Percentiles rank a stretch among this genome's conserved stretches.
phyloP scores from a whole-genome alignment of 1,140 invertebrate species.

The Lerema accius region DNA sequence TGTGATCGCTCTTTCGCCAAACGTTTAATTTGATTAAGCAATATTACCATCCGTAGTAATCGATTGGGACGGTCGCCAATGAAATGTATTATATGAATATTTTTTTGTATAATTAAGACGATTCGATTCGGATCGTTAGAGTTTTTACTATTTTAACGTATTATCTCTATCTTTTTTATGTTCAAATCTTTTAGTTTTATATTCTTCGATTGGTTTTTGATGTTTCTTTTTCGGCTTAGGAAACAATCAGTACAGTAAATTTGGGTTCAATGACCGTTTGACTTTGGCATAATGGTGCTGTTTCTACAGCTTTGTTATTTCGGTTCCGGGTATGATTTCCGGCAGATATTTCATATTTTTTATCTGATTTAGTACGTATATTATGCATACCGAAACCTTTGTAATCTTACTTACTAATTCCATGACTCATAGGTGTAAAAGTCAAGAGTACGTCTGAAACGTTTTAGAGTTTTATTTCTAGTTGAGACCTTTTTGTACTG shows the following conservation, averaged over 20 bases:
- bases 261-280: conserved; percentile 3
- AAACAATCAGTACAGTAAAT: neutral
- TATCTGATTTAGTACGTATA: neutral
- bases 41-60: conserved; percentile 40
- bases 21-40: conserved; percentile 45
- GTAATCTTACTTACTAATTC: no score
- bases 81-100: conserved; percentile 35
- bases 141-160: conserved; percentile 17
- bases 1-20: conserved; percentile 50
- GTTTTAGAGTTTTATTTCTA: no score
- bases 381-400: no score
- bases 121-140: conserved; percentile 42
- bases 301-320: neutral
- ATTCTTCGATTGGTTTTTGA: neutral
- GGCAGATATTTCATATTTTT: neutral
- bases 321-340: neutral
- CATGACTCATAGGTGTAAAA: no score
- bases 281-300: neutral
- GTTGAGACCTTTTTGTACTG: no score
- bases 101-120: conserved; percentile 36
- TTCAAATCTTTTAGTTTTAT: conserved; percentile 6
- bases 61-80: conserved; percentile 46
- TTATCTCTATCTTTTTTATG: conserved; percentile 17
- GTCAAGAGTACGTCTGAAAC: no score
- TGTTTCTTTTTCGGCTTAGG: conserved; percentile 3